Evolutionary conservation across 1,140 invertebrate genomes (phyloP).

Genomic region (Achatina immaculata): DNA sequence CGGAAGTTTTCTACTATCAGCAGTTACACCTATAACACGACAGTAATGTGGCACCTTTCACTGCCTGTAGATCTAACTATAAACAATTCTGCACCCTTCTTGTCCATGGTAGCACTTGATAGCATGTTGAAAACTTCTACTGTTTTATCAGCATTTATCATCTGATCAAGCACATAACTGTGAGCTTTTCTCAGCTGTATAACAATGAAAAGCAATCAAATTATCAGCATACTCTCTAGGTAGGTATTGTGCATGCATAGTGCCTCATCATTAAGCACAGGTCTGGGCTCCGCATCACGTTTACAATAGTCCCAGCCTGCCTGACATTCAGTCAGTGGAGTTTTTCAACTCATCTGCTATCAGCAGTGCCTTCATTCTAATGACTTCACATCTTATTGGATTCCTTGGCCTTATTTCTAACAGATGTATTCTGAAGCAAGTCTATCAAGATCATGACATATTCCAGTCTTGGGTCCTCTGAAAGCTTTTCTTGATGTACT

Average conservation of each 20-base stretch:
- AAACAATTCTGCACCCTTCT: no score
- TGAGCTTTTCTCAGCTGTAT: no score
- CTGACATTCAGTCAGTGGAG: background rate
- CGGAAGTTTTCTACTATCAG: no score
- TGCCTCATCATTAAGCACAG: no score
- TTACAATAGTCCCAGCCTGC: background rate
- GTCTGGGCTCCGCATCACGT: background rate
- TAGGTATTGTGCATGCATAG: background rate
- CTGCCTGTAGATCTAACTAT: background rate
- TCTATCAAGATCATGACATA: background rate
- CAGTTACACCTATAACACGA: no score
- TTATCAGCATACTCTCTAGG: background rate
- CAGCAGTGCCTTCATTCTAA: background rate
- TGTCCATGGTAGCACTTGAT: no score
- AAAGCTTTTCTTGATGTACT: no score
- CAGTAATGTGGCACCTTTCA: no score
- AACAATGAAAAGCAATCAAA: no score
- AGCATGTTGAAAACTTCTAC: no score
- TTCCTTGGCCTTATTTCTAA: background rate
- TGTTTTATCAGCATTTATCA: no score
- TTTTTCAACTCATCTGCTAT: background rate
- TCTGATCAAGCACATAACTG: no score
- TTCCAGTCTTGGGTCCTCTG: background rate
- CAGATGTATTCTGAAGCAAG: background rate
- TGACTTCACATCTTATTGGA: background rate